Evolutionary conservation across 2,888 invertebrate species (phyloP), one percentile per base, ranked within the genome.

Genomic region (Loripinus fragilis): DNA sequence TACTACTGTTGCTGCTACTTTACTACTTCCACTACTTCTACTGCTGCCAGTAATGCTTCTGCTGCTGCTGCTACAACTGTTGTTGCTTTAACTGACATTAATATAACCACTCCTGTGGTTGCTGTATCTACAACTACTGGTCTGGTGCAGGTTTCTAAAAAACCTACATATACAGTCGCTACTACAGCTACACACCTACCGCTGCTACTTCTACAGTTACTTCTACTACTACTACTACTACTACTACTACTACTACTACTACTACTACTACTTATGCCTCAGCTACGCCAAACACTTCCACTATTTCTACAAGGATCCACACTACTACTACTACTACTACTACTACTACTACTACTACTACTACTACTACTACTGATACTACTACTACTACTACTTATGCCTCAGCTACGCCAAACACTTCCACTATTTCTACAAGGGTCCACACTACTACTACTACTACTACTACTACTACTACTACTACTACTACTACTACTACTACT

Each of bases 211-310:
- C 12, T 38, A 38, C 38, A 8, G 12, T 38, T 50, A 25, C 50
- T 71, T 8, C 68, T 74, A 25, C 55, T 74, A 23, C 35, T 68
- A 20, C 55, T 68, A n/a, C 55, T 68, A n/a, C 55, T 74, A 30
- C 68, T 74, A 12, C 55, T 74, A 38, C 38, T 74, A 20, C 50
- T 68, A 23, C 52, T 74, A 23, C 55, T 74, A 30, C 38, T 48
- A 25, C 41, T 74, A 12, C 41, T 74, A 28, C 41, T 50, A 23
- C 50, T 74, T 15, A 17, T 66, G 15, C 38, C 23, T 17, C 38
- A 8, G 12, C 38, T 38, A 38, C 38, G 5, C 5, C 38, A 8
- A 8, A 5, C 38, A 8, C 38, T 60, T 23, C 60, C 25, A 25
- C 60, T 60, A 60, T 33, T 60, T 2, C 25, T n/a, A 25, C 25